These are phyloP conservation scores for Pangasius macronema DNA, from an alignment of 2,797 vertebrate genomes.

Conservation along the genomic window DNA sequence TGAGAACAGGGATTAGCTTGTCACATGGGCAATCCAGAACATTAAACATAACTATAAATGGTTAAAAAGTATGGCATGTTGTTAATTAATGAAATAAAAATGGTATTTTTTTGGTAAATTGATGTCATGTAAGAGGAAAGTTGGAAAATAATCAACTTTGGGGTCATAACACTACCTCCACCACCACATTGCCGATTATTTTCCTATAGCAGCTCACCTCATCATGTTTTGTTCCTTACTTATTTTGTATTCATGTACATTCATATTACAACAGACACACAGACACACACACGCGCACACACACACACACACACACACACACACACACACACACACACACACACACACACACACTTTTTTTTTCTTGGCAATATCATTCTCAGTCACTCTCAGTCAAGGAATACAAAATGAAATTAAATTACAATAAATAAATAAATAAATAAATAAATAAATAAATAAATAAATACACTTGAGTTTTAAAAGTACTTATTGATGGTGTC, in stretches of 20 bases:
- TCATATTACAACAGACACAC: no score
- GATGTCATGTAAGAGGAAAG: not conserved
- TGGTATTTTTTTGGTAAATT: not conserved
- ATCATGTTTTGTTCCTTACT: not conserved
- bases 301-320: no score
- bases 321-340: no score
- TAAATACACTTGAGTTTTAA: not conserved
- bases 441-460: not conserved
- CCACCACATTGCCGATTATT: not conserved
- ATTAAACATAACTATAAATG: not conserved
- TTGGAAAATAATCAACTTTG: not conserved
- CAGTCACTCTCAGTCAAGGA: not conserved
- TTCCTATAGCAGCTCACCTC: not conserved
- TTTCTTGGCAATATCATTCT: not conserved
- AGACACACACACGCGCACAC: no score
- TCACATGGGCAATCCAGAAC: not conserved
- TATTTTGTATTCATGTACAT: not conserved
- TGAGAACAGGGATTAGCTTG: not conserved
- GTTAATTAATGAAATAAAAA: not conserved
- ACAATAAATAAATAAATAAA: not conserved
- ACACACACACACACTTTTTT: no score
- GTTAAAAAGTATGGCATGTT: not conserved
- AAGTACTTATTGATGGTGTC: conserved; percentile 3
- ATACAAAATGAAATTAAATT: not conserved
- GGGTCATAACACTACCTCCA: not conserved